phyloP scores from a whole-genome alignment of 2,888 invertebrate genomes.

The Drosophila peninsularis region DNA sequence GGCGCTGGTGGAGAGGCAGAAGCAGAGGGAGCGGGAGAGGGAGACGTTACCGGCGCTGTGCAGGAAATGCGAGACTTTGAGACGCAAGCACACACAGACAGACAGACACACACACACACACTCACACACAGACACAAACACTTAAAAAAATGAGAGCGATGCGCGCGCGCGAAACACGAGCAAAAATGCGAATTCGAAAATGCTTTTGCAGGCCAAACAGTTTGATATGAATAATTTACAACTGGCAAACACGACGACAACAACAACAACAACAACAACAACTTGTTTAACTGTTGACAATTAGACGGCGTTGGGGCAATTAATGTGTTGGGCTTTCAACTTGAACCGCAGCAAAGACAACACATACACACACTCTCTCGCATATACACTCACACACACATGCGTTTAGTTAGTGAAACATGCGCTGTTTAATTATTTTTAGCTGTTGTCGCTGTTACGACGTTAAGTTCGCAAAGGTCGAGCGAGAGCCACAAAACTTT shows the following conservation, averaged over 20 bases:
- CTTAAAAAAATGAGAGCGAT: conserved; percentile 6
- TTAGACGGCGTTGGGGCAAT: conserved; percentile 57
- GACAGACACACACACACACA: background rate
- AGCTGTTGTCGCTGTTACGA: conserved; percentile 65
- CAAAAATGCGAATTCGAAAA: conserved; percentile 30
- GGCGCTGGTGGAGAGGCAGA: background rate
- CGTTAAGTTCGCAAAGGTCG: conserved; percentile 75
- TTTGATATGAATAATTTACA: conserved; percentile 44
- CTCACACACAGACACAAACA: background rate
- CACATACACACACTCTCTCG: conserved; percentile 28
- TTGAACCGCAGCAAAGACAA: conserved; percentile 48
- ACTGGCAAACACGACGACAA: conserved; percentile 12
- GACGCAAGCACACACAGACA: conserved; percentile 9
- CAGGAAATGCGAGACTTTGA: conserved; percentile 45
- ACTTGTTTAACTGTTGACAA: conserved; percentile 54
- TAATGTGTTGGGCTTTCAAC: conserved; percentile 54
- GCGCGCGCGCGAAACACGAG: conserved; percentile 26
- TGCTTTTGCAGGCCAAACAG: conserved; percentile 52
- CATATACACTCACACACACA: conserved; percentile 1
- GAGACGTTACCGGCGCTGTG: conserved; percentile 12
- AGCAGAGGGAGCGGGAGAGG: background rate
- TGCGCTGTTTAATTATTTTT: conserved; percentile 77
- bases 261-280: conserved; percentile 27
- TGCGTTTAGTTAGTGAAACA: conserved; percentile 43
- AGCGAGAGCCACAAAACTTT: conserved; percentile 48